Evolutionary conservation across 2,888 invertebrate species (phyloP).

Genomic region (Crocallis elinguaria): DNA sequence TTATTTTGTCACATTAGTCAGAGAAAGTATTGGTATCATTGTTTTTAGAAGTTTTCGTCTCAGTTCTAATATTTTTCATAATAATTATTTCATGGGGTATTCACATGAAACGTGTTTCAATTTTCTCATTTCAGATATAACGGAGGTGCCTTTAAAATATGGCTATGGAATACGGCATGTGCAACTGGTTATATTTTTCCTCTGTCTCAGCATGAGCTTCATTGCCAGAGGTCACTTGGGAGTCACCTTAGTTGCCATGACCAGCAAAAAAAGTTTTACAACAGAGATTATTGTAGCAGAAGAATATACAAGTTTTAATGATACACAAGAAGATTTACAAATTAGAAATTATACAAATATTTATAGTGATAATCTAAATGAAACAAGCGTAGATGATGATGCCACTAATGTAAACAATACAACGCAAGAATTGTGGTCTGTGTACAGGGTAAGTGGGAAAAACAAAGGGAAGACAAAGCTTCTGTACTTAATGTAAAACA

Average conservation of each 20-base stretch:
- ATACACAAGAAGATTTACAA: not conserved
- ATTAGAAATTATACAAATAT: not conserved
- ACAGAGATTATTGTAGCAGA: not conserved
- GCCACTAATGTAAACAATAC: not conserved
- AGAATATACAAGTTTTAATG: not conserved
- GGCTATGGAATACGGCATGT: slow-evolving; percentile 32
- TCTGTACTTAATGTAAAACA: too few species aligned
- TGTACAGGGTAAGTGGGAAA: slow-evolving; percentile 26
- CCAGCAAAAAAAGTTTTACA: not conserved
- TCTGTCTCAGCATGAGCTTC: slow-evolving; percentile 18
- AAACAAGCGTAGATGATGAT: not conserved
- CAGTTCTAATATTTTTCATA: too few species aligned
- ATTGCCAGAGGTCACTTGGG: slow-evolving; percentile 33
- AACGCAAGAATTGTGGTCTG: slow-evolving; percentile 21
- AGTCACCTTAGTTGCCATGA: slow-evolving; percentile 39
- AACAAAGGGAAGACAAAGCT: not conserved
- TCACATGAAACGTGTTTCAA: too few species aligned
- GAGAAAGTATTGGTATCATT: too few species aligned
- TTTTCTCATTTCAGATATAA: slow-evolving; percentile 16
- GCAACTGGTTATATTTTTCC: slow-evolving; percentile 25
- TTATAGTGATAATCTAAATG: not conserved
- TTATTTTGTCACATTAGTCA: too few species aligned
- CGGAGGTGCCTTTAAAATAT: slow-evolving; percentile 3
- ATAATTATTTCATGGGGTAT: too few species aligned
- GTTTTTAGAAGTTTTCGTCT: too few species aligned